These are phyloP conservation scores for Peromyscus polionotus DNA, from an alignment of 2,113 vertebrate genomes.

Conservation along the genomic window DNA sequence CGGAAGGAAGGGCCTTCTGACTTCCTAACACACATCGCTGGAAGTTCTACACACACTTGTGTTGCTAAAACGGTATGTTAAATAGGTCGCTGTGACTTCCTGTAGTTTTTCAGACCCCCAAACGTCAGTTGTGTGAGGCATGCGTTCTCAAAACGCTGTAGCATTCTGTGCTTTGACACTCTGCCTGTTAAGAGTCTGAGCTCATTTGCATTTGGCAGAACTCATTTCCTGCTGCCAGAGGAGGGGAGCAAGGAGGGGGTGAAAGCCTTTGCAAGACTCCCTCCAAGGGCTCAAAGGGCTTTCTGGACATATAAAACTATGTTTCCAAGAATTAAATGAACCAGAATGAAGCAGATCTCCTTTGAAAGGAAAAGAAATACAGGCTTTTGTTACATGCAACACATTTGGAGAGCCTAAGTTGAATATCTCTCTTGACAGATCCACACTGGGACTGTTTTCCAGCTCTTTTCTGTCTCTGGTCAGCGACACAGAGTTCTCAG, in stretches of 20 bases:
- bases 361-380: conserved; percentile 78
- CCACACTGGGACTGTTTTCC: conserved; percentile 41
- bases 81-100: not conserved
- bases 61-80: not conserved
- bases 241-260: conserved; percentile 41
- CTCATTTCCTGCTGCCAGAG: conserved; percentile 78
- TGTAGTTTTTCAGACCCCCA: not conserved
- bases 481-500: conserved; percentile 73
- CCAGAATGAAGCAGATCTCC: conserved; percentile 78
- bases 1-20: not conserved
- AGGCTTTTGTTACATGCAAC: conserved; percentile 74
- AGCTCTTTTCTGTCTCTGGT: not conserved
- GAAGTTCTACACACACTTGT: not conserved
- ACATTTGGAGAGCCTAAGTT: conserved; percentile 66
- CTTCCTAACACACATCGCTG: conserved; percentile 27
- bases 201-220: conserved; percentile 82
- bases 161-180: conserved; percentile 53
- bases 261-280: conserved; percentile 70
- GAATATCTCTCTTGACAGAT: conserved; percentile 64
- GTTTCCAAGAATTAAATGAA: conserved; percentile 80
- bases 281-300: conserved; percentile 78
- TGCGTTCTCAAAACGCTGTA: not conserved
- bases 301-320: conserved; percentile 78
- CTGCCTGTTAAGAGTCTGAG: conserved; percentile 73
- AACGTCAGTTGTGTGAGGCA: not conserved